Evolutionary conservation across 2,888 invertebrate species (phyloP), one percentile per base, ranked within the genome.

Genomic region (Amphipyra tragopoginis): DNA sequence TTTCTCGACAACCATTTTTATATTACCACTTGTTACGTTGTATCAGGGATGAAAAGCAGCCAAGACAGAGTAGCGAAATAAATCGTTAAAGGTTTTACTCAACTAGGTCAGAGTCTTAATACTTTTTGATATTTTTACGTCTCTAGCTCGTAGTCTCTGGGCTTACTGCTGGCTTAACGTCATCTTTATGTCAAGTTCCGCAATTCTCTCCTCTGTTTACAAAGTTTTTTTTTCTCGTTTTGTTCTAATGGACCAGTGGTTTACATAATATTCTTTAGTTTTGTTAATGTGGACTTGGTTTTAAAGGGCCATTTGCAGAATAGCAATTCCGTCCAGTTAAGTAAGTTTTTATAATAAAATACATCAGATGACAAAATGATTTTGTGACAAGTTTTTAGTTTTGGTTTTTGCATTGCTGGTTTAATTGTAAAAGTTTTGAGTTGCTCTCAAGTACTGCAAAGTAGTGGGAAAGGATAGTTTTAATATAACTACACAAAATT

Each of bases 51-150:
- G 38, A 43, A 50, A 39, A 29, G 39, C 54, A 53, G 43, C 9
- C 7, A 50, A 40, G 51, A n/a, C 43, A 15, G 11, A 36, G 34
- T 14, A 26, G 49, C 34, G 26, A 53, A 65, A 65, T 65, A 55
- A 60, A 65, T 69, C 55, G 15, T 36, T 47, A 50, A 26, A 66
- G 66, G 66, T 61, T 66, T 57, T 44, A 66, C 44, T 65, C 33
- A 55, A 71, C 11, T 66, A 56, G 66, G 62, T 57, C 70, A 53
- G 38, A 56, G 36, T 44, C 10, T 21, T 51, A 49, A 51, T 44
- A 40, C 34, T 51, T 43, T 69, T 55, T 53, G 3, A 57, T 29
- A 54, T 58, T 71, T 65, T 66, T 57, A 33, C 53, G 36, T 26
- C 36, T 52, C 36, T 38, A 1, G 11, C 1, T 1, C 0, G 14